Percentiles rank a stretch among this genome's conserved stretches.
Evolutionary conservation across 2,113 vertebrate genomes (phyloP).

Genomic region (Synchiropus splendidus): DNA sequence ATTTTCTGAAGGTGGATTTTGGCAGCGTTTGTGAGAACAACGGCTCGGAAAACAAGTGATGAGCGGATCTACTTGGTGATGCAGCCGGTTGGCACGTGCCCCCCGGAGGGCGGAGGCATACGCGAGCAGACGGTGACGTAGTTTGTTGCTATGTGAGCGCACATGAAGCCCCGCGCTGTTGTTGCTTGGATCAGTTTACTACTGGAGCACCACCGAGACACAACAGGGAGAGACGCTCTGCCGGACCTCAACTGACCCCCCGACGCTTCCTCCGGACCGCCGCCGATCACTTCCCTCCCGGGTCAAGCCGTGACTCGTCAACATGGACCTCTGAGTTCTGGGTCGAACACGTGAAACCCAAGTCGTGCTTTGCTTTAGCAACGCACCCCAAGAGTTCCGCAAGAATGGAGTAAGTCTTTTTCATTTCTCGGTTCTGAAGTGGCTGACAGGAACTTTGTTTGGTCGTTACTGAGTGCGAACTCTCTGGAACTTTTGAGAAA

Average conservation of each 20-base stretch:
- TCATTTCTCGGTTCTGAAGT: neutral
- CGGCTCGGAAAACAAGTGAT: too few species aligned
- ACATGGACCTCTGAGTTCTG: constrained; percentile 66
- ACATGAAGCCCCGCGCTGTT: constrained; percentile 60
- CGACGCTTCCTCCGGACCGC: too few species aligned
- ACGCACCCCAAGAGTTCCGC: constrained; percentile 66
- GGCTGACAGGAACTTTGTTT: too few species aligned
- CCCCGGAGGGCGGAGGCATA: constrained; percentile 46
- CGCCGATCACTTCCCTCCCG: too few species aligned
- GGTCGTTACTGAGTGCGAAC: too few species aligned
- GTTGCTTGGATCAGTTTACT: constrained; percentile 63
- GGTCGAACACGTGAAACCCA: constrained; percentile 32
- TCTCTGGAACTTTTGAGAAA: too few species aligned
- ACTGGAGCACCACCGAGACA: constrained; percentile 66
- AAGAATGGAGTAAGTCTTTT: constrained; percentile 73
- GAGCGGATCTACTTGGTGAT: neutral
- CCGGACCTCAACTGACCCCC: too few species aligned
- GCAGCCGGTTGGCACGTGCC: too few species aligned
- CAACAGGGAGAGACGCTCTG: too few species aligned
- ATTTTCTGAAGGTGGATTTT: too few species aligned
- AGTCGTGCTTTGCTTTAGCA: constrained; percentile 73
- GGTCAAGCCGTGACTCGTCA: constrained; percentile 5
- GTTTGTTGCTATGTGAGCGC: constrained; percentile 74
- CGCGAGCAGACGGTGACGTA: constrained; percentile 55
- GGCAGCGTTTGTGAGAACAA: too few species aligned